Conservation (phyloP, 1,140 invertebrate species). For the Ceratoteleas bidentatus region DNA sequence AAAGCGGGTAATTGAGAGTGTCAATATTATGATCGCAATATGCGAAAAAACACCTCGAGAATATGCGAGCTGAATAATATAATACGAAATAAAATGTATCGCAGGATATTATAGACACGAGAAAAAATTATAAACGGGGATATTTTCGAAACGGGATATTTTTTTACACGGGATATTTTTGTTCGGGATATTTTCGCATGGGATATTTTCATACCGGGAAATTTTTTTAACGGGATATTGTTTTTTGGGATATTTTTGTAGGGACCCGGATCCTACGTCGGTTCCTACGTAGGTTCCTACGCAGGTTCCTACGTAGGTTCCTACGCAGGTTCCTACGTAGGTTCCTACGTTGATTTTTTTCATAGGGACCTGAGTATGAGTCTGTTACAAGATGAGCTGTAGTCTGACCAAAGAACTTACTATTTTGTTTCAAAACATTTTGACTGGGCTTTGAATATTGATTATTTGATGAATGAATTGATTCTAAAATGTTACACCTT, state of each 20-base stretch:
- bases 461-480: background rate
- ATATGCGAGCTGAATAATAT: background rate
- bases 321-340: too few species aligned
- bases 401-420: background rate
- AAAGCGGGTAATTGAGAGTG: background rate
- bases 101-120: background rate
- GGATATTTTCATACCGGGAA: background rate
- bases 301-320: too few species aligned
- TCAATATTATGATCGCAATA: background rate
- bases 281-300: too few species aligned
- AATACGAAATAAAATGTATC: background rate
- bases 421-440: background rate
- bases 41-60: background rate
- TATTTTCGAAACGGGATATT: conserved; percentile 4
- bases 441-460: background rate
- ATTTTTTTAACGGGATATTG: conserved; percentile 4
- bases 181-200: conserved; percentile 2
- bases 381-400: conserved; percentile 7
- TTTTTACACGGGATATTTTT: conserved; percentile 1
- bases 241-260: background rate
- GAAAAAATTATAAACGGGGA: background rate
- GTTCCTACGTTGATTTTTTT: too few species aligned
- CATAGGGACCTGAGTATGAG: background rate
- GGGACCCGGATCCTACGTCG: too few species aligned
- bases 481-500: conserved; percentile 13